Evolutionary conservation across 1,140 invertebrate genomes (phyloP), one percentile per base, ranked within the genome.

Genomic region (Stegodyphus mimosarum): DNA sequence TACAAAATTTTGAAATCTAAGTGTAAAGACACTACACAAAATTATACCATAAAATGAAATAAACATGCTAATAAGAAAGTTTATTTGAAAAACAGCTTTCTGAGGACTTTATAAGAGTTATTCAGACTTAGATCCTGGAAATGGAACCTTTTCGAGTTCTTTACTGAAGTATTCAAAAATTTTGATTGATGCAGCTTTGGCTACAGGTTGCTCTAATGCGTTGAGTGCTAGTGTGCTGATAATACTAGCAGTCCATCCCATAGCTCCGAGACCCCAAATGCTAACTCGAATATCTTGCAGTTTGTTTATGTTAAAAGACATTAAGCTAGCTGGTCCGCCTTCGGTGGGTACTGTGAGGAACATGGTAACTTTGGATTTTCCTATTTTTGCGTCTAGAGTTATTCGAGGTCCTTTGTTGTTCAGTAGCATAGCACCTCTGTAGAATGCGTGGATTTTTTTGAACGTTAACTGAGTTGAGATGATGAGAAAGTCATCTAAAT

Each of bases 311-410:
- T 13, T 70, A 60, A 84, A 84, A 51, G 83, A 84, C 74, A 84
- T 76, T 7, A 84, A 48, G 13, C 48, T 51, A 13, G 73, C 63
- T n/a, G 76, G 76, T 17, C 83, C 83, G 11, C 83, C 83, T 76
- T 84, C 66, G 10, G 63, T 33, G 7, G 83, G 83, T 6, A 67
- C 83, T n/a, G 33, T 55, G 10, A 84, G 10, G n/a, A 75, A 60
- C 83, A 84, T 84, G 6, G 63, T 17, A 18, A 84, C 83, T 51
- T 84, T 76, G 48, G 83, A 84, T n/a, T 51, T n/a, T 9, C 83
- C 72, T 50, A 84, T 51, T 60, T 69, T 77, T 17, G 73, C 72
- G 49, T 84, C 72, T 18, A 84, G 50, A 55, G 63, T 67, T 6
- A 84, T 10, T 51, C 33, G 33, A 50, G 73, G 83, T 13, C 83